Base-by-base conservation (phyloP, 2,888 invertebrate genomes). In the Antheraea assamensis region DNA sequence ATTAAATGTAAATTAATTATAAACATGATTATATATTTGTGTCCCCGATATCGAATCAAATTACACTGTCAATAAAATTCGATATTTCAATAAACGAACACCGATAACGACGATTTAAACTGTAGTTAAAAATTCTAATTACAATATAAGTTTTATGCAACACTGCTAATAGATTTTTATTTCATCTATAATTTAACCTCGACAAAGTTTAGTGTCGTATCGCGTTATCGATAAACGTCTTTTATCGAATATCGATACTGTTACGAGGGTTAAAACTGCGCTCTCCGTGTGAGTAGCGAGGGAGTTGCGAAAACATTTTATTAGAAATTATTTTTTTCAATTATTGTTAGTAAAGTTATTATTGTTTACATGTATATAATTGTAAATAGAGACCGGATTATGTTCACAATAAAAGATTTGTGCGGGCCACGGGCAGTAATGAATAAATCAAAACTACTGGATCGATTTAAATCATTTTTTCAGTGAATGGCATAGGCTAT, bases 71-170 rank as follows among this genome's bases (percentile, higher is more conserved):
- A 68, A 68, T 68, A 68, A 68, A 68, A 68, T 27, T 68, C 13
- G n/a, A 68, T 35, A 68, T 35, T 68, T 68, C 68, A 68, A 68
- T 68, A 68, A 68, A 5, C 68, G 35, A n/a, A 35, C 35, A 68
- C 35, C 68, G 68, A 68, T 35, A 35, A 31, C 31, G 31, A 35
- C 35, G 21, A 35, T 68, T 68, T 68, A 35, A 35, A 68, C 35
- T 68, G 35, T 35, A 35, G 68, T 68, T 68, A 68, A 68, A 58
- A 68, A 35, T 68, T 68, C 21, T 68, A 35, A 35, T 68, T 68
- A 68, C 35, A n/a, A 68, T 68, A 31, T 35, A 68, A 35, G 15
- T 35, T 64, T n/a, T 68, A 68, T 10, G 68, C 21, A 68, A 68
- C 31, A 35, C 35, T 35, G 24, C 35, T 68, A 35, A 68, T 35